Evolutionary conservation across 2,797 vertebrate genomes (phyloP).

Genomic region (Periparus ater): DNA sequence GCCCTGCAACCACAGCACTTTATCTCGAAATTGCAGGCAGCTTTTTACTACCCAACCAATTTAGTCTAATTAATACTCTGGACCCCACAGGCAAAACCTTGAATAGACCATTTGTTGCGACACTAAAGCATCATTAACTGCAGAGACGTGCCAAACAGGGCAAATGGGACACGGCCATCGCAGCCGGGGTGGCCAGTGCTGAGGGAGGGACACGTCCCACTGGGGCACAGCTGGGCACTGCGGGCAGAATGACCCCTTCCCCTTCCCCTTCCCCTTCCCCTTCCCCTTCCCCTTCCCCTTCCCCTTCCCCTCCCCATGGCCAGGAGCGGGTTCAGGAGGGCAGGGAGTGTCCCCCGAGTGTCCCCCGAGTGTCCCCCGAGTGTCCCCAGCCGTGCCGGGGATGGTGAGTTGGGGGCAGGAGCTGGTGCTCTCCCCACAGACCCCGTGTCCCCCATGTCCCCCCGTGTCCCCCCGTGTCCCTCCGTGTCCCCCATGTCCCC

Average conservation of each 20-base stretch:
- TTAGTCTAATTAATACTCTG: constrained; percentile 56
- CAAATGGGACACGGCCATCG: neutral
- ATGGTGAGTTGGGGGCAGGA: neutral
- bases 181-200: neutral
- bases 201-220: neutral
- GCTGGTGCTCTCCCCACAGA: neutral
- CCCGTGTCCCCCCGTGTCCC: neutral
- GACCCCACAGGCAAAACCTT: constrained; percentile 37
- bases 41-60: constrained; percentile 37
- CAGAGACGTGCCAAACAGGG: neutral
- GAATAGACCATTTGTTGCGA: constrained; percentile 27
- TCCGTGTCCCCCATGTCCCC: neutral
- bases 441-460: neutral
- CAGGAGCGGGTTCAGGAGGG: accelerated
- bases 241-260: neutral
- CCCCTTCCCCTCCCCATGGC: too few species aligned
- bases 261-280: neutral
- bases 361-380: neutral
- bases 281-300: too few species aligned
- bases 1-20: neutral
- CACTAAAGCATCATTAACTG: neutral
- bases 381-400: accelerated
- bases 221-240: neutral
- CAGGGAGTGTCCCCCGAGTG: neutral
- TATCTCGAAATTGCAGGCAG: constrained; percentile 64